Evolutionary conservation across 2,113 vertebrate species (phyloP).

Genomic region (Tachysurus fulvidraco): DNA sequence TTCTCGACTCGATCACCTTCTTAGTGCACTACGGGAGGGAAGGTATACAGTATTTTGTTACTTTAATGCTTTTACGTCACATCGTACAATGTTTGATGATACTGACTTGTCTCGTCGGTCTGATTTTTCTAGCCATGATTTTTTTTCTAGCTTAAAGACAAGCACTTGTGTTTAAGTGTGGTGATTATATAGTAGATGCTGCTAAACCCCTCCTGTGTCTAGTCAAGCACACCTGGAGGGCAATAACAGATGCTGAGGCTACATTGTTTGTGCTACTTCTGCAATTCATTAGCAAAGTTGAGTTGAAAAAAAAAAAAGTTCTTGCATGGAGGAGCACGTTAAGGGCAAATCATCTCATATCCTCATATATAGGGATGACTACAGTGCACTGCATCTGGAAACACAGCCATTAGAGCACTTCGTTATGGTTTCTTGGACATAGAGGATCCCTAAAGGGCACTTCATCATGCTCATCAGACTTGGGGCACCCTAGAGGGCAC

Average conservation of each 20-base stretch:
- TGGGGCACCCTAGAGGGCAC: background rate
- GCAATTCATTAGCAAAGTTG: background rate
- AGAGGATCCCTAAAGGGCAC: background rate
- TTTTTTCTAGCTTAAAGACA: background rate
- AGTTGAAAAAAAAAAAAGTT: background rate
- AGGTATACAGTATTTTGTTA: background rate
- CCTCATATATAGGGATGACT: background rate
- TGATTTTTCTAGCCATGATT: background rate
- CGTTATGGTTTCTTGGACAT: background rate
- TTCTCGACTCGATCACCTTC: conserved; percentile 77
- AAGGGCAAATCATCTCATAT: background rate
- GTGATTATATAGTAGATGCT: background rate
- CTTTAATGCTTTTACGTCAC: background rate
- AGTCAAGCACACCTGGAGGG: background rate
- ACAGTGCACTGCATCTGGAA: background rate
- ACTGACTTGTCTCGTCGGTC: background rate
- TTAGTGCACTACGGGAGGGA: conserved; percentile 70
- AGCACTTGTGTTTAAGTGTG: background rate
- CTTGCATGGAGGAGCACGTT: background rate
- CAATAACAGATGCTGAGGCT: background rate
- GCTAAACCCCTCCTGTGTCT: background rate
- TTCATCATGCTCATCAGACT: background rate
- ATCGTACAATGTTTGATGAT: background rate
- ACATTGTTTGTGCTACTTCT: background rate
- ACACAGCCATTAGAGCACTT: background rate